These are phyloP conservation scores for Hapalemur alaotrensis DNA, from an alignment of 2,797 vertebrate species.

Conservation along the genomic window DNA sequence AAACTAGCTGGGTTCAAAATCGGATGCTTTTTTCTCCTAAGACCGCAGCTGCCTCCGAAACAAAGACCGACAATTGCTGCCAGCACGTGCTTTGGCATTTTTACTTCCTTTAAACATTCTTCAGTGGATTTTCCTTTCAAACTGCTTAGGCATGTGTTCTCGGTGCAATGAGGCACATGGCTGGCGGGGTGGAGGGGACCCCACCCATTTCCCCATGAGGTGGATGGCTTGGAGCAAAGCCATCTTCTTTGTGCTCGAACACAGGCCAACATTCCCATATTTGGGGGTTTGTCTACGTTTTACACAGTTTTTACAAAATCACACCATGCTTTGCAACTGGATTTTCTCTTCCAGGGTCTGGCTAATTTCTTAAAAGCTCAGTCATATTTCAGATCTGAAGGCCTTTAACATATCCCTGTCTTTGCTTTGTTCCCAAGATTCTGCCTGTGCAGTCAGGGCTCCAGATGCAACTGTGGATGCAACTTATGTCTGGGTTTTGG, in stretches of 20 bases:
- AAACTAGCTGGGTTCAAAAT: neutral
- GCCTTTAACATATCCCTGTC: neutral
- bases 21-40: neutral
- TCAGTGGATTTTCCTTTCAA: neutral
- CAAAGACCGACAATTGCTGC: neutral
- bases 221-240: neutral
- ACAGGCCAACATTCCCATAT: neutral
- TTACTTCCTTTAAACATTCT: constrained; percentile 18
- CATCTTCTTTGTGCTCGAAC: neutral
- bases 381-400: neutral
- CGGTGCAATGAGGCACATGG: neutral
- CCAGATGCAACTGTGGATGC: too few species aligned
- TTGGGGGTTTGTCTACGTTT: neutral
- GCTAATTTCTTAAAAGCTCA: neutral
- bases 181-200: too few species aligned
- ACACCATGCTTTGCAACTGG: neutral
- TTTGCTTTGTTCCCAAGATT: neutral
- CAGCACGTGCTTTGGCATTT: neutral
- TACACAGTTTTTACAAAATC: neutral
- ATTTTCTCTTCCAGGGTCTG: neutral
- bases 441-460: neutral
- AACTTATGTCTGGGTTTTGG: too few species aligned
- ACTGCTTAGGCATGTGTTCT: neutral
- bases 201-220: accelerated
- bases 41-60: constrained; percentile 37